Conservation (phyloP, 2,797 vertebrate species). For the Neomorphus geoffroyi region DNA sequence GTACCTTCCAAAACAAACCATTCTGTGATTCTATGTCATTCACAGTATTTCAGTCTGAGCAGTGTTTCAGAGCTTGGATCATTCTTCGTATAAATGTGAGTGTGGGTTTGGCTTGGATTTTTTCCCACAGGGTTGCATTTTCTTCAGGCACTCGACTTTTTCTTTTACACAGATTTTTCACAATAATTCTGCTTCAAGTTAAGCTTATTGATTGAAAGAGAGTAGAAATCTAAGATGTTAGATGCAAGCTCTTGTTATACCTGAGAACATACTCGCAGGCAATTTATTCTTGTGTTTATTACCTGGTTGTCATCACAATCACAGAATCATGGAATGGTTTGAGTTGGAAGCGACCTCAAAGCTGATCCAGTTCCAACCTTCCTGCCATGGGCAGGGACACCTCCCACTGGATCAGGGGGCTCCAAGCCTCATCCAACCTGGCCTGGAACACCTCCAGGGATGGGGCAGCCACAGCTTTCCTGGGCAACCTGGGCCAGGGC, state of each 20-base stretch:
- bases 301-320: neutral
- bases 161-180: neutral
- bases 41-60: neutral
- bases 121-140: neutral
- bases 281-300: constrained; percentile 9
- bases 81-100: neutral
- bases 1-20: neutral
- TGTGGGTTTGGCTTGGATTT: neutral
- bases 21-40: neutral
- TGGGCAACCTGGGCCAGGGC: too few relatives aligned
- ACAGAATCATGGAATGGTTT: too few relatives aligned
- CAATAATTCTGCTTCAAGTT: neutral
- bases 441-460: too few relatives aligned
- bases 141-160: neutral
- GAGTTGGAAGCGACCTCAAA: too few relatives aligned
- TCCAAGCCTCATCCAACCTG: too few relatives aligned
- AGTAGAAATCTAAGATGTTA: neutral
- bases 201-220: neutral
- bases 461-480: too few relatives aligned
- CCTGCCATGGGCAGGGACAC: too few relatives aligned
- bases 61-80: neutral
- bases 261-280: neutral
- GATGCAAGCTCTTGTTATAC: neutral
- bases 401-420: too few relatives aligned
- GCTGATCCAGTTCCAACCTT: too few relatives aligned